Conservation (phyloP, 2,113 vertebrate species). For the Gila orcuttii region DNA sequence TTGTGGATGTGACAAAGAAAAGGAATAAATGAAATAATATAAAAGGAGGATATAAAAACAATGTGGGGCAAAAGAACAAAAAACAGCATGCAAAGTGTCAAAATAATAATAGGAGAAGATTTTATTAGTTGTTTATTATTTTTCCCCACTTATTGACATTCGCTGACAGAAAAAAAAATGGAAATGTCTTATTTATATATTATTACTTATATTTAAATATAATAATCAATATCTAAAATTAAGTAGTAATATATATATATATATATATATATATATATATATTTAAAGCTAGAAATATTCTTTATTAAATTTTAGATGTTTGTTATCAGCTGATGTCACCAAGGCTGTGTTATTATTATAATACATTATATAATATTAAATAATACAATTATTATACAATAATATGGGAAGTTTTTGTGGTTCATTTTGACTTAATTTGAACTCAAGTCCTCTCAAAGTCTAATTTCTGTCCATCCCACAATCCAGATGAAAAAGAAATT, state of each 20-base stretch:
- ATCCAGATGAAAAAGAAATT: neutral
- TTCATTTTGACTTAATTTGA: neutral
- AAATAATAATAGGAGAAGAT: neutral
- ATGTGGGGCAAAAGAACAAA: neutral
- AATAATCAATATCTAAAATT: neutral
- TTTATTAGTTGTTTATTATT: neutral
- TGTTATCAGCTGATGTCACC: neutral
- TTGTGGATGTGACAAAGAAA: slow-evolving; percentile 52
- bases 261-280: neutral
- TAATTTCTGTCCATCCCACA: neutral
- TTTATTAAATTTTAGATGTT: no score
- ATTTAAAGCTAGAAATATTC: no score
- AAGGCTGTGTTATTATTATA: neutral
- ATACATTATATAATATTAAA: neutral
- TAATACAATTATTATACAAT: neutral
- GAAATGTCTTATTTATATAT: no score
- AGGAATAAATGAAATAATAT: neutral
- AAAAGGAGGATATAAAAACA: neutral
- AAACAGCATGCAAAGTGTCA: slow-evolving; percentile 36
- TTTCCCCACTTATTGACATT: neutral
- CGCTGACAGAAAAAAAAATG: no score
- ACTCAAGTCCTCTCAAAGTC: neutral
- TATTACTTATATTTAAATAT: neutral
- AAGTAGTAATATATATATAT: neutral
- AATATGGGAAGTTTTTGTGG: neutral